Base-by-base conservation (phyloP, 35 echinoderm and acorn worm genomes). In the Diadema setosum region DNA sequence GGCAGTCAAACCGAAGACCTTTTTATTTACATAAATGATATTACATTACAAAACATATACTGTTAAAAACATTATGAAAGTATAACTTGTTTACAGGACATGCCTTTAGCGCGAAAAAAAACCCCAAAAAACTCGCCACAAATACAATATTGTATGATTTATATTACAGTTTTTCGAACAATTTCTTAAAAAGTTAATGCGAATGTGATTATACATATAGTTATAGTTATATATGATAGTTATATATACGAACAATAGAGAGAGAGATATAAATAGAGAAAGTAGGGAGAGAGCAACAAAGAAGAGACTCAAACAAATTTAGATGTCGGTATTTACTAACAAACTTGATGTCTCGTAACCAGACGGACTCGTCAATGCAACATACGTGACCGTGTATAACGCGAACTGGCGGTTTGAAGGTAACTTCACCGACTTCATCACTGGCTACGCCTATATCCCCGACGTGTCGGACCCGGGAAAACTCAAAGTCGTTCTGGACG, bases 361-460 rank as follows among this genome's bases (percentile, higher is more conserved):
- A 89, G 87, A 89, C 67, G 76, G 16, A 17, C 33, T 33, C 9
- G 39, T 89, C 2, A 89, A 89, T 27, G 76, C 75, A 37, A 94
- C 87, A 2, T 90, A 94, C 65, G 83, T 94, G 0, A 59, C 80
- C 0, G 92, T 94, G 11, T 75, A 43, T 33, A 94, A 94, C 52
- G 42, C 80, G n/a, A 90, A 94, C 20, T 94, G 65, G 40, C 41
- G 50, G 16, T 59, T 84, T 1, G 92, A 89, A 3, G 55, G 18
- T 17, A 37, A 61, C 32, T 50, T 32, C 23, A 36, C 25, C 17
- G 82, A 20, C 39, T 34, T 45, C 15, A 94, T 94, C 30, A 74
- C 39, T 33, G 92, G 92, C 15, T 90, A 94, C 20, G 92, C 92
- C 46, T 94, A 48, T 41, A 64, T 94, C 18, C 81, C 82, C 42